These are phyloP conservation scores for Acronicta alni DNA, from an alignment of 2,888 invertebrate species.

Conservation along the genomic window DNA sequence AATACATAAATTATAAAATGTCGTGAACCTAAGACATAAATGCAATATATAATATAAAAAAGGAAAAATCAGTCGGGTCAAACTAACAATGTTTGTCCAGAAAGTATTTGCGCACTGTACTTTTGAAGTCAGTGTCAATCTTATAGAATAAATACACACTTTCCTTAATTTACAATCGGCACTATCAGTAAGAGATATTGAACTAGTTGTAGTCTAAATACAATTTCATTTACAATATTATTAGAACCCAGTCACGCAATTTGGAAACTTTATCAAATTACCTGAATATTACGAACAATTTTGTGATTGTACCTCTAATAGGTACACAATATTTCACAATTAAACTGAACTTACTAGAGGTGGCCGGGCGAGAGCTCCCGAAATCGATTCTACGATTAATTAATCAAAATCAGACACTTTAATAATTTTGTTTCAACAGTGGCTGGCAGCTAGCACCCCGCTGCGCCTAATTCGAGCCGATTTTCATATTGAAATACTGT, in stretches of 20 bases:
- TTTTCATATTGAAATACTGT: conserved; percentile 70
- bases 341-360: conserved; percentile 52
- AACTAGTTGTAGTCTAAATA: conserved; percentile 16
- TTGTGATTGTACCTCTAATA: conserved; percentile 32
- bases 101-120: too few relatives aligned
- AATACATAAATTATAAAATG: too few relatives aligned
- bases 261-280: conserved; percentile 44
- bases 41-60: too few relatives aligned
- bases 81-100: too few relatives aligned
- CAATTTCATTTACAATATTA: conserved; percentile 23
- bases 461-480: conserved; percentile 57
- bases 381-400: conserved; percentile 71
- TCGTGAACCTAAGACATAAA: too few relatives aligned
- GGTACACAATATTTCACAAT: conserved; percentile 41
- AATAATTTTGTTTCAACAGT: conserved; percentile 67
- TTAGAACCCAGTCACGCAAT: conserved; percentile 26
- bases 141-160: background rate
- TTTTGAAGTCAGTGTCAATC: too few relatives aligned
- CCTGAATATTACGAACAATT: conserved; percentile 45
- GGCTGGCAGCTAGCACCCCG: conserved; percentile 52
- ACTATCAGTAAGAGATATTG: conserved; percentile 11
- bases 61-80: too few relatives aligned
- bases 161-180: conserved; percentile 10
- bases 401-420: conserved; percentile 71
- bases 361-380: conserved; percentile 53